Conservation (phyloP, 2,888 invertebrate genomes). For the Ceratothoa steindachneri region DNA sequence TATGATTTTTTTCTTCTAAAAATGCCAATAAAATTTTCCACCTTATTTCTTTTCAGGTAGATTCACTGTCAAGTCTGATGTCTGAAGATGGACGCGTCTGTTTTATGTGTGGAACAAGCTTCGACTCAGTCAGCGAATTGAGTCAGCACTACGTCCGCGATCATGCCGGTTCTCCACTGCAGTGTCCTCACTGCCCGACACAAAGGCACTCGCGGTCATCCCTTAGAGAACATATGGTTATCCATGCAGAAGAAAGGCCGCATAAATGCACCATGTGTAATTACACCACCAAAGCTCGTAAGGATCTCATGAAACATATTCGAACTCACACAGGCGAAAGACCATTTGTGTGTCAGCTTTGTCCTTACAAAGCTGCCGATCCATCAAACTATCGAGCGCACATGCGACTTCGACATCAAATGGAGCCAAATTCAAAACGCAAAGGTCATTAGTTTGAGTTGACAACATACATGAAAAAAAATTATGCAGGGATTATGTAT, state of each 20-base stretch:
- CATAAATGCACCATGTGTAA: conserved; percentile 24
- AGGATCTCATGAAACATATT: conserved; percentile 30
- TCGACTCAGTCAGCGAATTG: neutral
- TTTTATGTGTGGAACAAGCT: neutral
- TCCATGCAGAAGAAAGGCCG: conserved; percentile 15
- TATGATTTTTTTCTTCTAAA: too few relatives aligned
- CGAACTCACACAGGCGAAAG: conserved; percentile 34
- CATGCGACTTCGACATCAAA: neutral
- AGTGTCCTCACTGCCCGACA: neutral
- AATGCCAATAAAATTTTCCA: too few relatives aligned
- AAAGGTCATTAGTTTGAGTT: too few relatives aligned
- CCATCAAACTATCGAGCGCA: neutral
- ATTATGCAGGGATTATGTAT: too few relatives aligned
- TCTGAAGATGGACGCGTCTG: neutral
- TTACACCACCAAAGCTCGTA: conserved; percentile 21
- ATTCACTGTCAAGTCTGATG: neutral
- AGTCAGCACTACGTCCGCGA: neutral
- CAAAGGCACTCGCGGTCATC: neutral
- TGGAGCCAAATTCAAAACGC: neutral
- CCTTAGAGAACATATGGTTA: neutral
- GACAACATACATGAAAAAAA: too few relatives aligned
- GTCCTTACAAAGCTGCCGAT: conserved; percentile 16
- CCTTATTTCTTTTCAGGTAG: neutral
- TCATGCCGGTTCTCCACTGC: neutral
- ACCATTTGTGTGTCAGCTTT: conserved; percentile 25